phyloP scores from a whole-genome alignment of 2,797 vertebrate genomes.

The Tiaroga cobitis region DNA sequence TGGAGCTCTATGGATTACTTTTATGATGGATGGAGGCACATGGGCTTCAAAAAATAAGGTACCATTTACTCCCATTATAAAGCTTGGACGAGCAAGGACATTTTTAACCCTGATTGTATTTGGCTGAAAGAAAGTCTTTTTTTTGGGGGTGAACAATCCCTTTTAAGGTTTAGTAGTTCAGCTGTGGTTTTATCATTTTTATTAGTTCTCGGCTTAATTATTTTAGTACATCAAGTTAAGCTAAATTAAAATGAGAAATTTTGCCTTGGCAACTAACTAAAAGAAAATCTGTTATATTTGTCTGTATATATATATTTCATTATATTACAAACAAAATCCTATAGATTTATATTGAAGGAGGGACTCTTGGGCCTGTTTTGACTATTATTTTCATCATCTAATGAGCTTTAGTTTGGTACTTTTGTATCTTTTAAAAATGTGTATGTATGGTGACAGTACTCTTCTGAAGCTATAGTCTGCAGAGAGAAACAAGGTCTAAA shows the following conservation, averaged over 20 bases:
- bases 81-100: too few species aligned
- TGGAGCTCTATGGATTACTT: too few species aligned
- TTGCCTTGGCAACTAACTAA: too few species aligned
- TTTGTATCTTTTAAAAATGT: background rate
- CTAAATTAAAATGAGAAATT: background rate
- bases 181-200: background rate
- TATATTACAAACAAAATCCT: background rate
- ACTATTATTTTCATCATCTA: background rate
- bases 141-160: too few species aligned
- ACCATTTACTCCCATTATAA: too few species aligned
- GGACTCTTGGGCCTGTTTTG: background rate
- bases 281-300: background rate
- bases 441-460: background rate
- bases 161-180: background rate
- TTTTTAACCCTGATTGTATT: too few species aligned
- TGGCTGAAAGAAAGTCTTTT: too few species aligned
- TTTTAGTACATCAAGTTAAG: background rate
- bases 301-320: background rate
- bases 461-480: background rate
- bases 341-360: background rate
- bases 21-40: too few species aligned
- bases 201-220: background rate
- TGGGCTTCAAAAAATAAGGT: too few species aligned
- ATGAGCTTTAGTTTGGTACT: background rate
- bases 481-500: background rate